Evolutionary conservation across 2,888 invertebrate species (phyloP).

Genomic region (Netelia melanura): DNA sequence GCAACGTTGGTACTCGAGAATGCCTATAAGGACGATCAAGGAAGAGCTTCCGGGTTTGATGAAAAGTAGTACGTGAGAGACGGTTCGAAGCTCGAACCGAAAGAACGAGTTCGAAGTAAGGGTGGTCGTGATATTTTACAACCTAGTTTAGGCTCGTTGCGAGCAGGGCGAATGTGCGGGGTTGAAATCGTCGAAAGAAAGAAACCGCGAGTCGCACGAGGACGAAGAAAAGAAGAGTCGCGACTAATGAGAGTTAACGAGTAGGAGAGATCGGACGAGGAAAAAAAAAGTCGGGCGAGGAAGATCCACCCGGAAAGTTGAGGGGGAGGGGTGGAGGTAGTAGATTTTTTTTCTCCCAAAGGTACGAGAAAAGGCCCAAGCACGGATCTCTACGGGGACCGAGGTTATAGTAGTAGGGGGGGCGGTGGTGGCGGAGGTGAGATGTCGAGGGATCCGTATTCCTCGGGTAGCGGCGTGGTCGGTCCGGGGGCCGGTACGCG

Average conservation of each 20-base stretch:
- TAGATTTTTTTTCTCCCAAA: constrained; percentile 27
- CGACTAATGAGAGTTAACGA: background rate
- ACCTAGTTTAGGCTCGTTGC: constrained; percentile 15
- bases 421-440: constrained; percentile 71
- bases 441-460: constrained; percentile 88
- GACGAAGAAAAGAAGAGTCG: background rate
- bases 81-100: background rate
- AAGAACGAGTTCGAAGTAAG: constrained; percentile 13
- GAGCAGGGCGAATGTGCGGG: constrained; percentile 63
- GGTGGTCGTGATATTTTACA: constrained; percentile 23
- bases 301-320: constrained; percentile 4
- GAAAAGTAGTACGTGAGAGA: constrained; percentile 62
- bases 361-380: constrained; percentile 65
- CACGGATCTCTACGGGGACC: constrained; percentile 70
- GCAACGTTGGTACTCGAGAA: too few species aligned
- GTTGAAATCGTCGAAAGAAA: constrained; percentile 43
- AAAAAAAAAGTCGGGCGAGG: constrained; percentile 17
- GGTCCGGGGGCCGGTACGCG: constrained; percentile 89
- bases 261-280: constrained; percentile 12
- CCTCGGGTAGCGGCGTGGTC: constrained; percentile 86
- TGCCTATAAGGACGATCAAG: too few species aligned
- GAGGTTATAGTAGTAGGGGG: constrained; percentile 65
- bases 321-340: constrained; percentile 36
- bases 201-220: constrained; percentile 23
- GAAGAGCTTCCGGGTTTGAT: constrained; percentile 44